A percentile compares a stretch with the other conserved stretches of the same genome.
Evolutionary conservation across 2,888 invertebrate species (phyloP).

Genomic region (Meliscaeva auricollis): DNA sequence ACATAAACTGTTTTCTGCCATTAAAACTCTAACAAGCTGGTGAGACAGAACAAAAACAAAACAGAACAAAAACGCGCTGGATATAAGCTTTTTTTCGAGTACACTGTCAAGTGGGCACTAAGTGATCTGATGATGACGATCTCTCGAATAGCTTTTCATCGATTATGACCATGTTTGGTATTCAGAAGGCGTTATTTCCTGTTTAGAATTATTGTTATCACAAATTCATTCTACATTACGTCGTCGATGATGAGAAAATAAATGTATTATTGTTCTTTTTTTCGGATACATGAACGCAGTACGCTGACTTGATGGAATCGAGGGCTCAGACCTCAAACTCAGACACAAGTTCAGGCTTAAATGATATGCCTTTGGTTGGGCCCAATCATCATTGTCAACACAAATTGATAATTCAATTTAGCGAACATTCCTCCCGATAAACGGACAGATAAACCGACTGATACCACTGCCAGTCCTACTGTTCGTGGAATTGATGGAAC

Average conservation of each 20-base stretch:
- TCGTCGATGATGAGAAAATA: conserved; percentile 48
- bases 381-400: conserved; percentile 40
- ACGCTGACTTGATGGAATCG: not conserved
- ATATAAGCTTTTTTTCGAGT: conserved; percentile 48
- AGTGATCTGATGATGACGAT: conserved; percentile 56
- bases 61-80: conserved; percentile 32
- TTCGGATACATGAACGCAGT: conserved; percentile 3
- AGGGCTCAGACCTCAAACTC: conserved; percentile 39
- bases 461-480: conserved; percentile 58
- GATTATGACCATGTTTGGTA: conserved; percentile 73
- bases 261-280: conserved; percentile 31
- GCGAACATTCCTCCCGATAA: conserved; percentile 72
- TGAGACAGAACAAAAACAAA: conserved; percentile 21
- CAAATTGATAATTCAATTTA: conserved; percentile 76
- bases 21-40: conserved; percentile 43
- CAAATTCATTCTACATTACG: conserved; percentile 73
- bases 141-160: conserved; percentile 64
- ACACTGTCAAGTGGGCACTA: conserved; percentile 31
- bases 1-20: conserved; percentile 55
- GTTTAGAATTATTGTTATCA: conserved; percentile 72
- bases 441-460: conserved; percentile 49
- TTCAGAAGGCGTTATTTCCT: conserved; percentile 74
- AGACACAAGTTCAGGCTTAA: conserved; percentile 18
- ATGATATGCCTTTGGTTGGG: conserved; percentile 35
- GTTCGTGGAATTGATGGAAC: conserved; percentile 72